Evolutionary conservation across 1,140 invertebrate genomes (phyloP).

Genomic region (Saccostrea cuccullata): DNA sequence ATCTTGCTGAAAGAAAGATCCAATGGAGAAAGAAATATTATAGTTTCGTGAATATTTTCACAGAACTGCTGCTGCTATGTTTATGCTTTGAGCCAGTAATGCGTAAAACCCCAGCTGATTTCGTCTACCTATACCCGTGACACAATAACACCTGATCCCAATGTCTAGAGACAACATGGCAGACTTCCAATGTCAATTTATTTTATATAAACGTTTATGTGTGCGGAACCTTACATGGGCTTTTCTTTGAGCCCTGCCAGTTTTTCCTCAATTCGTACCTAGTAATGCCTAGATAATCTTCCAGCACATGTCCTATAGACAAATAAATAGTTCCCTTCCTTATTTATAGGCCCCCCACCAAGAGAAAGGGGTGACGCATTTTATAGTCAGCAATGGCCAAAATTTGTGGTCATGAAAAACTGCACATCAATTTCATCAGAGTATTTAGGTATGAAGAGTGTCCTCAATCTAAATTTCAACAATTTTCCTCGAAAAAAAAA

Average conservation of each 20-base stretch:
- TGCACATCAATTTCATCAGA: not conserved
- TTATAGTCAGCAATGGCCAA: not conserved
- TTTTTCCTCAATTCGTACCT: not conserved
- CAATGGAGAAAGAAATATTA: too few species aligned
- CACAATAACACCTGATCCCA: constrained; percentile 7
- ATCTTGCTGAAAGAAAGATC: too few species aligned
- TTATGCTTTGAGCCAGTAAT: not conserved
- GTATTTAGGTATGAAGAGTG: too few species aligned
- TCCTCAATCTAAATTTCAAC: too few species aligned
- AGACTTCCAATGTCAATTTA: not conserved
- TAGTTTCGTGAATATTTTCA: too few species aligned
- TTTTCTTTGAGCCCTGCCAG: constrained; percentile 15
- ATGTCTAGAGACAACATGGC: constrained; percentile 20
- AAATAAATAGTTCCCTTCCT: constrained; percentile 13
- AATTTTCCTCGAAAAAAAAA: too few species aligned
- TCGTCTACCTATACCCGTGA: not conserved
- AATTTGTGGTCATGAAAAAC: not conserved
- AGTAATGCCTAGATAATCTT: constrained; percentile 5
- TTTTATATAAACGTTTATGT: not conserved
- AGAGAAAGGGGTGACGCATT: not conserved
- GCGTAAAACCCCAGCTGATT: constrained; percentile 23
- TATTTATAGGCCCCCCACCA: not conserved
- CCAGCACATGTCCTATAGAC: not conserved
- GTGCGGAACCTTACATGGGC: not conserved
- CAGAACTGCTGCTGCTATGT: not conserved